A percentile compares a stretch with the other conserved stretches of the same genome.
Evolutionary conservation across 2,113 vertebrate species (phyloP).

Genomic region (Catharus bicknelli): DNA sequence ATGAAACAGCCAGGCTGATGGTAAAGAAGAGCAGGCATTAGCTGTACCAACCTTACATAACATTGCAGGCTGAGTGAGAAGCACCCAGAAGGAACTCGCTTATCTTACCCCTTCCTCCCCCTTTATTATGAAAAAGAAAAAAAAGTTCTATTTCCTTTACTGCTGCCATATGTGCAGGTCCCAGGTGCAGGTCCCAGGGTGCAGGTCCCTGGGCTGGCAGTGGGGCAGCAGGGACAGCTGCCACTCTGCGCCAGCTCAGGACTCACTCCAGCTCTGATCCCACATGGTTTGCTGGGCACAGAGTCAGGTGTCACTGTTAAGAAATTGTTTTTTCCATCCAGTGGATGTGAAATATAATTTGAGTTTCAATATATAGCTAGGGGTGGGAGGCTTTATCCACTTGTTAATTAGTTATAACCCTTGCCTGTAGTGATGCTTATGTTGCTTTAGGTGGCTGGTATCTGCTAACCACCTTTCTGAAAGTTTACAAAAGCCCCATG

Average conservation of each 20-base stretch:
- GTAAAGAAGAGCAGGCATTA: constrained; percentile 44
- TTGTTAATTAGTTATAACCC: neutral
- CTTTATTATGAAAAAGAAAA: neutral
- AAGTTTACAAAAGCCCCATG: neutral
- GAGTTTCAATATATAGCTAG: neutral
- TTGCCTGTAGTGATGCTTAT: neutral
- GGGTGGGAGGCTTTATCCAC: neutral
- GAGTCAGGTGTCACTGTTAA: constrained; percentile 6
- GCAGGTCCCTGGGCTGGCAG: neutral
- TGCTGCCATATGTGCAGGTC: neutral
- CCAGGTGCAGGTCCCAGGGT: neutral
- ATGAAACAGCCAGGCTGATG: constrained; percentile 40
- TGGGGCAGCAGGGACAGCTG: neutral
- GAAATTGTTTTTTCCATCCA: neutral
- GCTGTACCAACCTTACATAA: constrained; percentile 58
- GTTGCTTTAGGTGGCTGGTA: neutral
- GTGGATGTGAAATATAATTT: constrained; percentile 21
- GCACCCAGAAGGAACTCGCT: constrained; percentile 36
- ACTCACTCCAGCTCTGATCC: neutral
- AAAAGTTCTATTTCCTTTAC: neutral
- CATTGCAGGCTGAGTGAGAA: constrained; percentile 53
- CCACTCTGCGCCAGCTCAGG: rapidly evolving
- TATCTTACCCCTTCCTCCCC: constrained; percentile 24
- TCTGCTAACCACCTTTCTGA: neutral
- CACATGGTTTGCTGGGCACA: neutral